These are phyloP conservation scores for Semnornis frantzii DNA, from an alignment of 2,113 vertebrate species.

Conservation along the genomic window DNA sequence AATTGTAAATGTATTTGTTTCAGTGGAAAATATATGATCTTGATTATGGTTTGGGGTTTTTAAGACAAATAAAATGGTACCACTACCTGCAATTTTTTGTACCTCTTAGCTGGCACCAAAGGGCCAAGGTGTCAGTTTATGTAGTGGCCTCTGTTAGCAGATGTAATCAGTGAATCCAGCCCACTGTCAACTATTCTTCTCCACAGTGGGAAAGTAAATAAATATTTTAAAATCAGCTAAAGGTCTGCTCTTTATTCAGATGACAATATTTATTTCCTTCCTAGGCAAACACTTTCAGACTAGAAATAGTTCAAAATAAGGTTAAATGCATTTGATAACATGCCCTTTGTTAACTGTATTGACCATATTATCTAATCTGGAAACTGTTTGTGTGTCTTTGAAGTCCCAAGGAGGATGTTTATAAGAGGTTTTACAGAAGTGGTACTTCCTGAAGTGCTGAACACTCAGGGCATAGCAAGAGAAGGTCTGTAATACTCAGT, in stretches of 20 bases:
- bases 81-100: not conserved
- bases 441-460: not conserved
- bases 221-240: not conserved
- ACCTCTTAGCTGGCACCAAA: not conserved
- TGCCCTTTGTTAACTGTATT: not conserved
- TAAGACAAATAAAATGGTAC: not conserved
- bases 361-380: not conserved
- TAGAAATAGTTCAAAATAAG: constrained; percentile 14
- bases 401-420: constrained; percentile 44
- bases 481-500: not conserved
- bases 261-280: constrained; percentile 42
- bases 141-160: not conserved
- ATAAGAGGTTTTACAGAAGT: not conserved
- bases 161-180: not conserved
- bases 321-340: constrained; percentile 18
- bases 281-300: constrained; percentile 15
- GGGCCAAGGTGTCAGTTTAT: not conserved
- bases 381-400: constrained; percentile 1
- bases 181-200: not conserved
- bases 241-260: constrained; percentile 13
- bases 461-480: not conserved
- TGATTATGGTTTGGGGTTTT: not conserved
- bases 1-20: not conserved
- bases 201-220: constrained; percentile 13
- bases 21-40: not conserved